Base-by-base conservation (phyloP, 2,113 vertebrate species). In the Caracal caracal region DNA sequence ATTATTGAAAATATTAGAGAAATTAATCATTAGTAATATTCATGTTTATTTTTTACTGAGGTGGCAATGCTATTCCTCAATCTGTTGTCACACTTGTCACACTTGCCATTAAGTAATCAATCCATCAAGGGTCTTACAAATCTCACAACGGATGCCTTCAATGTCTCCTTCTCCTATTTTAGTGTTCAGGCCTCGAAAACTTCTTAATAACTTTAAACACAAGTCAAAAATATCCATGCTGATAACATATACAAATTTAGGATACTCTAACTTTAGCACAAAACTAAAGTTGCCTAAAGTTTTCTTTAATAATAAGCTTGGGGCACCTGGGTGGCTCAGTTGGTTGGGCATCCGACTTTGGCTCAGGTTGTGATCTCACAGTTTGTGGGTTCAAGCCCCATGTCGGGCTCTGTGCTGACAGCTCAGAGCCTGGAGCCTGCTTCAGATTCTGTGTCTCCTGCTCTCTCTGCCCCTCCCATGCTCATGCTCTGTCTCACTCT, bases 41-140 rank as follows among this genome's bases (percentile, higher is more conserved):
- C 43, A 33, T 87, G 88, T 92, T 97, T 97, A 82, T 83, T 96
- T 96, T 96, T 88, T 93, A 83, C 53, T 28, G 73, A 96, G 86
- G 68, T 94, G 89, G 86, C 86, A 94, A 93, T 86, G n/a, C 66
- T 96, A 93, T 94, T 94, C 85, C 37, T 82, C n/a, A 96, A 89
- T 89, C 73, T 96, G 49, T 88, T 95, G 79, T 96, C 91, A 92
- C 75, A 88, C 16, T 93, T 87, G 92, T 90, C 73, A 81, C 43
- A 88, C 33, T 81, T 96, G 93, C 92, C 47, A 94, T 93, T 95
- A 85, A 63, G 59, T 82, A 95, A 97, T 93, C 95, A 97, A 51
- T 93, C 71, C 82, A 47, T 94, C 63, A 94, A 94, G 53, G 65
- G 49, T 88, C 89, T 93, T 75, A 90, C 24, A 94, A 82, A 90